Percentiles rank a stretch among this genome's conserved stretches.
Conservation (phyloP, 2,113 vertebrate genomes). For the Vidua macroura region DNA sequence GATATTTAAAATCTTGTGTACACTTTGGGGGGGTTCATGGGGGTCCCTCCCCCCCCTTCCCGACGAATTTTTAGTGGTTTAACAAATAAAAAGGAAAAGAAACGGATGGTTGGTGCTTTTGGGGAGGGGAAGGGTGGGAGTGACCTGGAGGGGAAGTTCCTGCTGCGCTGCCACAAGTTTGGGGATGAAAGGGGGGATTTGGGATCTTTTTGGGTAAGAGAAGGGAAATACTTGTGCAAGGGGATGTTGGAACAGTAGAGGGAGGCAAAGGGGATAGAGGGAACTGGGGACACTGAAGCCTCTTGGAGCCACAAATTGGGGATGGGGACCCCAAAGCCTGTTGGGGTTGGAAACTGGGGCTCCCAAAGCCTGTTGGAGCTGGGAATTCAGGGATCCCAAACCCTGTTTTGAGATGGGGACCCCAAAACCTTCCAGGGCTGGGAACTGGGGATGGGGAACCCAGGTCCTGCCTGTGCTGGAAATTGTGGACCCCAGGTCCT, state of each 20-base stretch:
- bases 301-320: not conserved
- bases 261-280: rapidly evolving
- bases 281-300: not conserved
- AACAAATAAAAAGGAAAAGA: constrained; percentile 74
- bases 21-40: not conserved
- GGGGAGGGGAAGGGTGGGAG: not conserved
- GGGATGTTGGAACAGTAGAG: not conserved
- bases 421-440: not conserved
- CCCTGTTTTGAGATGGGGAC: not conserved
- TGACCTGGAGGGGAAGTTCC: rapidly evolving
- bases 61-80: constrained; percentile 72
- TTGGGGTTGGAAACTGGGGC: not conserved
- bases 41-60: not conserved
- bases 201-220: not conserved
- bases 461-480: not conserved
- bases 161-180: rapidly evolving
- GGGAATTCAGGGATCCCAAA: not conserved
- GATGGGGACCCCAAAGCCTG: not conserved
- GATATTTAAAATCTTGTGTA: constrained; percentile 69
- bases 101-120: not conserved
- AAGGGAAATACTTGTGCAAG: not conserved
- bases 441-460: not conserved
- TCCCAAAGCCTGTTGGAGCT: not conserved
- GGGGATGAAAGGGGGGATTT: not conserved
- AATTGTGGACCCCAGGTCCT: no score